phyloP scores from a whole-genome alignment of 2,113 vertebrate species.

The Andinoacara biseriatus region DNA sequence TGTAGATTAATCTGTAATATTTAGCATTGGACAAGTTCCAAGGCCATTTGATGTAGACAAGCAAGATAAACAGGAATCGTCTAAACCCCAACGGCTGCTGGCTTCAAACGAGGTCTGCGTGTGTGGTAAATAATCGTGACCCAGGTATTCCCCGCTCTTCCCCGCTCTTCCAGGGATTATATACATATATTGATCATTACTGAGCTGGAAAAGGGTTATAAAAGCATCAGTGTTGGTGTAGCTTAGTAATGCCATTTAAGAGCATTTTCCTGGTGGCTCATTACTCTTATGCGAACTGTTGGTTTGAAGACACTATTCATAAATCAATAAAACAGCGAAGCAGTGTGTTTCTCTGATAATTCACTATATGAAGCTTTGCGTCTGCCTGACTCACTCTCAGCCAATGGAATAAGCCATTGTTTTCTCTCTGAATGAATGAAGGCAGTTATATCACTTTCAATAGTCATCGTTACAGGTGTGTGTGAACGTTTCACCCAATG shows the following conservation, averaged over 20 bases:
- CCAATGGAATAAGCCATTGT: slow-evolving; percentile 25
- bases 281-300: slow-evolving; percentile 18
- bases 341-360: background rate
- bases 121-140: slow-evolving; percentile 46
- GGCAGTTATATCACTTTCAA: slow-evolving; percentile 32
- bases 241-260: slow-evolving; percentile 28
- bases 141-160: slow-evolving; percentile 54
- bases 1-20: slow-evolving; percentile 31
- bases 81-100: slow-evolving; percentile 51
- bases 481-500: slow-evolving; percentile 3
- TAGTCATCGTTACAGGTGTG: slow-evolving; percentile 27
- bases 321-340: slow-evolving; percentile 25
- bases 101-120: slow-evolving; percentile 45
- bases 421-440: slow-evolving; percentile 56
- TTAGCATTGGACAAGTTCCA: slow-evolving; percentile 41
- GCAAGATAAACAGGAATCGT: slow-evolving; percentile 74
- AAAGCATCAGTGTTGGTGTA: slow-evolving; percentile 27
- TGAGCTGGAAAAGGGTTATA: slow-evolving; percentile 8
- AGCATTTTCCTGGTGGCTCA: slow-evolving; percentile 31
- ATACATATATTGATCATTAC: slow-evolving; percentile 42
- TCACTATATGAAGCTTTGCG: background rate
- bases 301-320: slow-evolving; percentile 32
- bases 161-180: slow-evolving; percentile 50
- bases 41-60: slow-evolving; percentile 54
- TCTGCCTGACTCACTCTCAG: slow-evolving; percentile 17